A percentile compares a stretch with the other conserved stretches of the same genome.
phyloP scores from a whole-genome alignment of 2,888 invertebrate genomes.

The Trisateles emortualis region DNA sequence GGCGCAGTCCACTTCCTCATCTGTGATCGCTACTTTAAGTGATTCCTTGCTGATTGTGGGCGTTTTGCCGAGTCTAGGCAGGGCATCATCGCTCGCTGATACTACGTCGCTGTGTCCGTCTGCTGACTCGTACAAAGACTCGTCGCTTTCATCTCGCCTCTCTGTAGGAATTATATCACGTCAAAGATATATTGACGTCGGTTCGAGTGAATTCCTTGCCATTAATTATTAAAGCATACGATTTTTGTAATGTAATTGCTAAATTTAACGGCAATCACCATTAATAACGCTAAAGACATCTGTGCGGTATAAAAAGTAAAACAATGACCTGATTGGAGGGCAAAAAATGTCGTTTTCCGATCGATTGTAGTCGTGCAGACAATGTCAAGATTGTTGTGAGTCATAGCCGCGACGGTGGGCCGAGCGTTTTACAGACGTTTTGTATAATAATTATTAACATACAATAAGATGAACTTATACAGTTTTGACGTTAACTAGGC shows the following conservation, averaged over 20 bases:
- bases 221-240: conserved; percentile 37
- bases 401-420: conserved; percentile 42
- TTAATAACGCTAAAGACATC: conserved; percentile 40
- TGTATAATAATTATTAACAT: conserved; percentile 54
- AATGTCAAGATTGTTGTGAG: conserved; percentile 50
- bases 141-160: conserved; percentile 82
- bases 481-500: conserved; percentile 27
- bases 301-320: conserved; percentile 47
- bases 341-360: conserved; percentile 51
- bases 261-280: conserved; percentile 38
- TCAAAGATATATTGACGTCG: conserved; percentile 28
- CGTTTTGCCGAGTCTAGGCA: conserved; percentile 73
- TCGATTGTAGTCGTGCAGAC: conserved; percentile 45
- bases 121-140: conserved; percentile 82
- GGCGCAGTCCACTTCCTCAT: conserved; percentile 74
- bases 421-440: conserved; percentile 25
- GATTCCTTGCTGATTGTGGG: conserved; percentile 82
- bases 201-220: conserved; percentile 55
- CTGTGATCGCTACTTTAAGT: conserved; percentile 78
- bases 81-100: conserved; percentile 78
- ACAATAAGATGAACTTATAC: conserved; percentile 48
- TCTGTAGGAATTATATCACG: conserved; percentile 64
- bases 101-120: conserved; percentile 81
- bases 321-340: conserved; percentile 50
- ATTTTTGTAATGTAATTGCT: conserved; percentile 33